Conservation (phyloP, 2,113 vertebrate genomes). For the Aspiorhynchus laticeps region DNA sequence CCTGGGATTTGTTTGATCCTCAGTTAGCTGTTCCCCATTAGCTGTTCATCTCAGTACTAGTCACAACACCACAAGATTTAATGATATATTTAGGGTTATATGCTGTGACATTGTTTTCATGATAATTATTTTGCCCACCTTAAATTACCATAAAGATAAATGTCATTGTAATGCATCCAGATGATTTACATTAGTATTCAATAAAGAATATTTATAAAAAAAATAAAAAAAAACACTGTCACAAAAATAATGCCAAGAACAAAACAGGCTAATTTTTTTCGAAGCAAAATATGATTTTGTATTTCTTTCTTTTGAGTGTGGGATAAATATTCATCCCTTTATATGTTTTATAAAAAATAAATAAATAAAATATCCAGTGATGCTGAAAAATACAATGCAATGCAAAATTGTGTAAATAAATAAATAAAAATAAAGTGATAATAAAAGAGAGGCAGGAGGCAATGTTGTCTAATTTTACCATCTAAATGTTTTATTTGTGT, state of each 20-base stretch:
- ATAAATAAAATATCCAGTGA: neutral
- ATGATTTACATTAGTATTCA: neutral
- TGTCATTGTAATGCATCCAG: neutral
- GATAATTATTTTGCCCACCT: neutral
- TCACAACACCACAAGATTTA: neutral
- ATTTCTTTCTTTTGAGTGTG: neutral
- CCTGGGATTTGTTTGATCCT: neutral
- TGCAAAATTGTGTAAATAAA: neutral
- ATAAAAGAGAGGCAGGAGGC: slow-evolving; percentile 23
- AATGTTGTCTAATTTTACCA: slow-evolving; percentile 81
- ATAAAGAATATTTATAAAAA: neutral
- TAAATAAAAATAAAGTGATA: neutral
- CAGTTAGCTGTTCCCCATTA: neutral
- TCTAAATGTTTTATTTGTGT: slow-evolving; percentile 82
- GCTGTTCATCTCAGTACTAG: too few species aligned
- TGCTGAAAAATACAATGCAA: neutral
- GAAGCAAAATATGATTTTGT: too few species aligned
- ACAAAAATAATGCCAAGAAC: too few species aligned
- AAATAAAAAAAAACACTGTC: too few species aligned
- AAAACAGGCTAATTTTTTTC: too few species aligned
- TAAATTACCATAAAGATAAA: neutral
- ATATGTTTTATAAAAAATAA: neutral
- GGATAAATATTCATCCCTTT: neutral
- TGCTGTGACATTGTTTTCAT: neutral
- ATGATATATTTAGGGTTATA: neutral